Conservation (phyloP, 2,113 vertebrate species). For the Phalacrocorax aristotelis region DNA sequence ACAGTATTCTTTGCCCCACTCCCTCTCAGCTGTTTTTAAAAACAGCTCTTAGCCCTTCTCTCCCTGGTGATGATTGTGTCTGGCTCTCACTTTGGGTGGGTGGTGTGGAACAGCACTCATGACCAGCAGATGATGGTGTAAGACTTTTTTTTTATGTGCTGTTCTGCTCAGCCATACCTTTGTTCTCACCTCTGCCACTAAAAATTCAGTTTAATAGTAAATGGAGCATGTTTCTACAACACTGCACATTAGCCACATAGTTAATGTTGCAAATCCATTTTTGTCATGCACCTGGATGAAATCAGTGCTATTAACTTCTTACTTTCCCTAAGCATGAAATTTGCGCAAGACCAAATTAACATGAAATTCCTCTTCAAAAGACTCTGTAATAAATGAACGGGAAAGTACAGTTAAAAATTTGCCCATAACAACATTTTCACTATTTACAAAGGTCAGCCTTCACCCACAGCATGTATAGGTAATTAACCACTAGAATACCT, state of each 20-base stretch:
- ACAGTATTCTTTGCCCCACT: neutral
- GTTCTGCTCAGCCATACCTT: neutral
- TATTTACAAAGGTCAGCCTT: neutral
- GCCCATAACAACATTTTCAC: neutral
- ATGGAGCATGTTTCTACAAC: neutral
- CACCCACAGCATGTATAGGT: neutral
- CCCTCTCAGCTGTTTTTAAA: neutral
- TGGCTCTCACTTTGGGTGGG: neutral
- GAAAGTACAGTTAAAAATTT: neutral
- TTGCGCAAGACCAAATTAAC: neutral
- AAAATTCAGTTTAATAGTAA: neutral
- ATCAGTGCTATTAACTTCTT: conserved; percentile 6
- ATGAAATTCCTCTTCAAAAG: conserved; percentile 9
- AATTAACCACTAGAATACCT: neutral
- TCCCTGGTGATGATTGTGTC: neutral
- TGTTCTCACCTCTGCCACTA: neutral
- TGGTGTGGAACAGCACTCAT: neutral
- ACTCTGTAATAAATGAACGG: neutral
- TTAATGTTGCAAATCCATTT: conserved; percentile 30
- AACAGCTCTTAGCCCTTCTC: neutral
- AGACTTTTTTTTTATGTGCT: neutral
- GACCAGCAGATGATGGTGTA: neutral
- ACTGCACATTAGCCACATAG: neutral
- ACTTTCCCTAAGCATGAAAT: conserved; percentile 22
- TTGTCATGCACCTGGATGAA: neutral